Evolutionary conservation across 2,888 invertebrate genomes (phyloP).

Genomic region (Nymphalis urticae): DNA sequence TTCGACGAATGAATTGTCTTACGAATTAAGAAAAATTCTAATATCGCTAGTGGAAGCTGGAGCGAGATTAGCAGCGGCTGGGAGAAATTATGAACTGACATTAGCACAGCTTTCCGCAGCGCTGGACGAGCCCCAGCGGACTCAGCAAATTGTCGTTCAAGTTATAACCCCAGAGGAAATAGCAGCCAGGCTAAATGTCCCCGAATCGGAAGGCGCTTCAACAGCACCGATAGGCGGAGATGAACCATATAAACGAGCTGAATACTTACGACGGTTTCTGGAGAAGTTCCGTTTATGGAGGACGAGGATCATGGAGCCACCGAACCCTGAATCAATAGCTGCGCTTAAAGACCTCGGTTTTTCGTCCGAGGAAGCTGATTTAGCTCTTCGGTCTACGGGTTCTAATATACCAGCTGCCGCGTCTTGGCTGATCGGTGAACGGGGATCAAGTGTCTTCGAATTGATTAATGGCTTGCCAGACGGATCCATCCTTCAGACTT

Average conservation of each 20-base stretch:
- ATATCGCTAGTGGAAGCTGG: constrained; percentile 75
- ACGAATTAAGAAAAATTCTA: constrained; percentile 68
- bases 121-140: constrained; percentile 60
- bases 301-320: constrained; percentile 58
- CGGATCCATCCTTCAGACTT: constrained; percentile 63
- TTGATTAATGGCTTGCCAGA: constrained; percentile 70
- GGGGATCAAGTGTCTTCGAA: constrained; percentile 73
- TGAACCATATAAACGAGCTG: constrained; percentile 59
- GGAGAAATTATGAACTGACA: constrained; percentile 67
- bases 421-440: constrained; percentile 69
- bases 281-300: constrained; percentile 72
- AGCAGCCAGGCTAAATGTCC: constrained; percentile 54
- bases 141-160: constrained; percentile 54
- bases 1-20: constrained; percentile 71
- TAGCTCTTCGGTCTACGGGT: constrained; percentile 63
- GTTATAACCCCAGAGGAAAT: constrained; percentile 73
- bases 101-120: constrained; percentile 66
- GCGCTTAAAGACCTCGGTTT: constrained; percentile 68
- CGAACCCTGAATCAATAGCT: constrained; percentile 57
- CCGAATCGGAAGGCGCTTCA: constrained; percentile 36
- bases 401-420: constrained; percentile 74
- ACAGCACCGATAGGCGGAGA: constrained; percentile 38
- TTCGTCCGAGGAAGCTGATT: constrained; percentile 58
- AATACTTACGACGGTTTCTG: constrained; percentile 64
- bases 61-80: constrained; percentile 68